These are phyloP conservation scores for Myiopsitta monachus DNA, from an alignment of 2,113 vertebrate genomes.

Conservation along the genomic window DNA sequence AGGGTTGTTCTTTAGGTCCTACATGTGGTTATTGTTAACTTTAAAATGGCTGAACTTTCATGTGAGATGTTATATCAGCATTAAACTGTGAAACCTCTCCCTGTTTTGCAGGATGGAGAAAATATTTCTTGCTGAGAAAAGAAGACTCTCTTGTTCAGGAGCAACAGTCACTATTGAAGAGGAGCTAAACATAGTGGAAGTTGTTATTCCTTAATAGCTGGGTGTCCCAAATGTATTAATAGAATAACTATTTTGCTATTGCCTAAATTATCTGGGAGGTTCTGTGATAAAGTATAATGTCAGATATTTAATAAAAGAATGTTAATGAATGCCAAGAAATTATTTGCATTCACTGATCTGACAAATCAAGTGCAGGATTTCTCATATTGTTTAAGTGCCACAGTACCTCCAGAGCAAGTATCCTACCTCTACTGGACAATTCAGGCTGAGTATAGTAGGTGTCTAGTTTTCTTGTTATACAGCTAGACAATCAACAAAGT, in stretches of 20 bases:
- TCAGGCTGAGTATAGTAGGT: neutral
- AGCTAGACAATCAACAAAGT: neutral
- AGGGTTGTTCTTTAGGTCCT: neutral
- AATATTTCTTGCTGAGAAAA: neutral
- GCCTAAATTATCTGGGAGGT: neutral
- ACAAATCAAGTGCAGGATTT: neutral
- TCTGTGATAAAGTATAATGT: neutral
- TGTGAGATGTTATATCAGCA: neutral
- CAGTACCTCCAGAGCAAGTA: neutral
- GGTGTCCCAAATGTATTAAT: accelerated
- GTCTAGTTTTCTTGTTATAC: neutral
- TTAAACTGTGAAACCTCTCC: neutral
- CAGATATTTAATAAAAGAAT: neutral
- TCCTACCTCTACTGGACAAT: neutral
- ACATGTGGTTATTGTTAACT: neutral
- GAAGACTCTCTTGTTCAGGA: neutral
- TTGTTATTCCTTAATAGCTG: neutral
- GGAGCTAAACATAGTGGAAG: neutral
- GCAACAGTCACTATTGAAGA: neutral
- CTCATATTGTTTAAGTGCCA: neutral
- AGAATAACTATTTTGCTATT: neutral
- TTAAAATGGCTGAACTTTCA: neutral
- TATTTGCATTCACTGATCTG: neutral
- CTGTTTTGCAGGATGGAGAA: neutral
- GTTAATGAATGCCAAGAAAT: neutral